Evolutionary conservation across 2,797 vertebrate genomes (phyloP).

Genomic region (Acridotheres tristis): DNA sequence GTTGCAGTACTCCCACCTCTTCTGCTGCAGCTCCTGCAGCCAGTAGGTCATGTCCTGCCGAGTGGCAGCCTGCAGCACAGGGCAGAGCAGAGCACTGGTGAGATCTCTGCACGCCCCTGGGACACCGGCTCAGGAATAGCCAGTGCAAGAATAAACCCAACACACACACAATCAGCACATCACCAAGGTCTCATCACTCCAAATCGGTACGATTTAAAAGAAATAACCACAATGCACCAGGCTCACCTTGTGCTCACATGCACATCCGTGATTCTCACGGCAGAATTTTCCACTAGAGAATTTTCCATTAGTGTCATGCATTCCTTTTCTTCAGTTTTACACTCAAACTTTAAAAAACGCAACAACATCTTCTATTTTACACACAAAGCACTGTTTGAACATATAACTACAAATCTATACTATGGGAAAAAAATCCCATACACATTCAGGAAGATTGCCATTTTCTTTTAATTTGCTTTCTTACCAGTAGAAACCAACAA

Average conservation of each 20-base stretch:
- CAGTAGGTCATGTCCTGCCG: slow-evolving; percentile 92
- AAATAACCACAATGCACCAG: not conserved
- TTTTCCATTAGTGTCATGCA: no score
- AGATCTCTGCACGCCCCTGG: not conserved
- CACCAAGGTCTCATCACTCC: not conserved
- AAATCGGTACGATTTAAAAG: not conserved
- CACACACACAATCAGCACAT: not conserved
- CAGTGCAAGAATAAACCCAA: not conserved
- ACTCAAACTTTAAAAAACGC: not conserved
- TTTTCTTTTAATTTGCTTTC: not conserved
- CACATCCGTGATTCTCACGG: not conserved
- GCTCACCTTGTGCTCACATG: not conserved
- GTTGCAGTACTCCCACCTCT: slow-evolving; percentile 94
- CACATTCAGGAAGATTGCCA: not conserved
- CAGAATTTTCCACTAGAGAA: not conserved
- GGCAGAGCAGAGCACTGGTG: not conserved
- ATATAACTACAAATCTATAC: not conserved
- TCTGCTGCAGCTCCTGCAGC: slow-evolving; percentile 97
- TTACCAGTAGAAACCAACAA: not conserved
- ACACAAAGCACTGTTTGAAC: not conserved
- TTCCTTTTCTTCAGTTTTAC: not conserved
- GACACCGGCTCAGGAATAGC: rapidly evolving
- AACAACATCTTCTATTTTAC: not conserved
- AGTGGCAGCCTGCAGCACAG: slow-evolving; percentile 83
- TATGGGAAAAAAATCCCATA: not conserved